These are phyloP conservation scores for Sarcophaga caerulescens DNA, from an alignment of 2,888 invertebrate species.

Conservation along the genomic window DNA sequence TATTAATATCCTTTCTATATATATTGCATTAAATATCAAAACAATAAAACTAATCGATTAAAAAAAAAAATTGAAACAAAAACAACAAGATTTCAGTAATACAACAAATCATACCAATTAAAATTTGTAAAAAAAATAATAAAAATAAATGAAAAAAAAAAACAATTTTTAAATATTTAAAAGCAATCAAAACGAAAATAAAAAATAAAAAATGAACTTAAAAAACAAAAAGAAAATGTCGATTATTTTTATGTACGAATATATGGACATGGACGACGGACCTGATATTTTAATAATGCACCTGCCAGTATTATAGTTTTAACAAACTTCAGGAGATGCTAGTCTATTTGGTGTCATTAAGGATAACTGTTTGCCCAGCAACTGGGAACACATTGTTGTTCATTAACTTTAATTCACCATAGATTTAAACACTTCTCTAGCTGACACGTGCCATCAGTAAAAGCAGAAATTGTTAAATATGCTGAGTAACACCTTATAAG, in stretches of 20 bases:
- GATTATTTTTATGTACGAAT: neutral
- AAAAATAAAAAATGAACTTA: conserved; percentile 65
- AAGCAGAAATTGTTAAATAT: no score
- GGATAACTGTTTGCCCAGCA: no score
- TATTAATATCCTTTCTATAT: conserved; percentile 47
- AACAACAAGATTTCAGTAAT: conserved; percentile 45
- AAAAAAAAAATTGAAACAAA: conserved; percentile 16
- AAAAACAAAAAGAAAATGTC: conserved; percentile 67
- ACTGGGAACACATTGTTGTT: no score
- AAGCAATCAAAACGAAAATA: conserved; percentile 37
- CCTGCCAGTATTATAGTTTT: no score
- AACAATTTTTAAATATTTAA: conserved; percentile 1
- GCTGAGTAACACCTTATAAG: no score
- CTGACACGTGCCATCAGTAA: no score
- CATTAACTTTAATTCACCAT: no score
- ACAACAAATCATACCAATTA: conserved; percentile 62
- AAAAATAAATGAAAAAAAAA: neutral
- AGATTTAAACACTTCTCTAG: no score
- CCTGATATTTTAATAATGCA: no score
- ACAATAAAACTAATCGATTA: conserved; percentile 19
- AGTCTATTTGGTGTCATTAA: no score
- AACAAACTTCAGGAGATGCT: no score
- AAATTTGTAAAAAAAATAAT: conserved; percentile 55
- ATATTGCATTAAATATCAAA: conserved; percentile 73
- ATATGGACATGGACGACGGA: no score